Evolutionary conservation across 1,140 invertebrate species (phyloP).

Genomic region (Drosophila pseudoobscura): DNA sequence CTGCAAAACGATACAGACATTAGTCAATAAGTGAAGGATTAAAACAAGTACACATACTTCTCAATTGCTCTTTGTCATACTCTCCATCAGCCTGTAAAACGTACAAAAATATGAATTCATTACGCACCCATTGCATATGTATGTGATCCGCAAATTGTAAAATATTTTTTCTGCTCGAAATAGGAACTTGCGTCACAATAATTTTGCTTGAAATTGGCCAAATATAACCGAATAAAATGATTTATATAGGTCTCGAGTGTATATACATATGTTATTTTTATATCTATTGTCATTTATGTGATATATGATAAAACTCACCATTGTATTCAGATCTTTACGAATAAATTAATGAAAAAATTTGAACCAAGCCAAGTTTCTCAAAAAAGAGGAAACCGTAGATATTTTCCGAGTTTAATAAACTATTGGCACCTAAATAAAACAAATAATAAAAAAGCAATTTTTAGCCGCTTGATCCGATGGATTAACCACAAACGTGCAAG

Average conservation of each 20-base stretch:
- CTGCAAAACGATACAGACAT: conserved; percentile 77
- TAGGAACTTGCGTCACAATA: conserved; percentile 6
- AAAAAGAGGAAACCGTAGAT: too few species aligned
- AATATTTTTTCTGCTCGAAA: conserved; percentile 3
- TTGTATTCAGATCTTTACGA: too few species aligned
- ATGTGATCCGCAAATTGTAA: neutral
- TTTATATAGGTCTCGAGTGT: conserved; percentile 3
- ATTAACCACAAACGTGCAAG: conserved; percentile 58
- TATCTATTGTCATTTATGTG: too few species aligned
- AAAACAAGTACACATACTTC: conserved; percentile 81
- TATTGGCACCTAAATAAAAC: conserved; percentile 18
- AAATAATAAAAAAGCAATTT: conserved; percentile 47
- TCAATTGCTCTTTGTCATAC: conserved; percentile 85
- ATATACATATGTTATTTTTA: too few species aligned
- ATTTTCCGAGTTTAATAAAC: too few species aligned
- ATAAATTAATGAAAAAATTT: too few species aligned
- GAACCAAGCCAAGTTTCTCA: too few species aligned
- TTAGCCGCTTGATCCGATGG: conserved; percentile 49
- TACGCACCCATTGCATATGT: conserved; percentile 2
- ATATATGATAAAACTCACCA: too few species aligned
- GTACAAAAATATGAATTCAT: conserved; percentile 5
- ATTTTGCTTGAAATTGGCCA: conserved; percentile 10
- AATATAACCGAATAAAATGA: conserved; percentile 9
- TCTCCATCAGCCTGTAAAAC: conserved; percentile 84
- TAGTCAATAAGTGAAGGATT: neutral